Base-by-base conservation (phyloP, 1,140 invertebrate species). In the Meteorus sp. region DNA sequence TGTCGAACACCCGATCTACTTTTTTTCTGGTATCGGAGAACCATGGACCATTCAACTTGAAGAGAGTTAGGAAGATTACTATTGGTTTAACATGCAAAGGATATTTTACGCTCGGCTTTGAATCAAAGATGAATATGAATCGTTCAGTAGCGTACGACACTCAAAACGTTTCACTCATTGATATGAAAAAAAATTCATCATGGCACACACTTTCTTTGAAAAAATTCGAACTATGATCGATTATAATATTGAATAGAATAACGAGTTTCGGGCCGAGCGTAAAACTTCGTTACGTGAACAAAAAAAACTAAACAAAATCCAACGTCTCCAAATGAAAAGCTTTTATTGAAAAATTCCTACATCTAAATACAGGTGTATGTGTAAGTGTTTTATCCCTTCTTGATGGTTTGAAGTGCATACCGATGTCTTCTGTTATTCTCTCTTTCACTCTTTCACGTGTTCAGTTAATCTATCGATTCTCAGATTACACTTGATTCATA, bases 301-400 rank as follows among this genome's bases (percentile, higher is more conserved):
- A 59, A 58, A 74, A 69, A 66, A 72, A 74, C 69, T 70, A 78
- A 78, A 78, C 72, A 70, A 74, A 79, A 78, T 75, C 70, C 75
- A 76, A 76, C 56, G 62, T 73, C 63, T 78, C 68, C 70, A 80
- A 78, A 74, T 78, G 71, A 78, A 77, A 78, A 72, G 67, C 67
- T 76, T 78, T 78, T 78, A 77, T 79, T 76, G 71, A 74, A 78
- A 78, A 76, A 68, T 62, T 70, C 76, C 69, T 78, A 76, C 77
- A 41, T 65, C 64, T 72, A 78, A 74, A 77, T 78, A 79, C 77
- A 79, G 65, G 70, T 75, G 71, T 72, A 56, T 56, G 71, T 68
- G 60, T 72, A 57, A 71, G 58, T 55, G 41, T 47, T 61, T 35
- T 39, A n/a, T 37, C n/a, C 31, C 9, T 56, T 7, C 27, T n/a